Conservation (phyloP, 1,140 invertebrate genomes). For the Ceratoteleas bidentatus region DNA sequence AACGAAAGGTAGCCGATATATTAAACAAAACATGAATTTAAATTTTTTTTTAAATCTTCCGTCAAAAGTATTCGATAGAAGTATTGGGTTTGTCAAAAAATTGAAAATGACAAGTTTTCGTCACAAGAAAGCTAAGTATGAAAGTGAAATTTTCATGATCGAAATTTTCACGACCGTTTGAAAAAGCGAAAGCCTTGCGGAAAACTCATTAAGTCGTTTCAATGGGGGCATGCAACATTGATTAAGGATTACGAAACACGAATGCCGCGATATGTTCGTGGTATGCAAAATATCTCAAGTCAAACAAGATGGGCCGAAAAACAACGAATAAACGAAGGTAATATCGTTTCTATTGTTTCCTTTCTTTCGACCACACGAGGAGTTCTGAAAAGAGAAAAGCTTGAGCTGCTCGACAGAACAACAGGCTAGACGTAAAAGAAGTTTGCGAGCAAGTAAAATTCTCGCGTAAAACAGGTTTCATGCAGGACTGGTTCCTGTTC, state of each 20-base stretch:
- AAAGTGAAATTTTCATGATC: no score
- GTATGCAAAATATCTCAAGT: constrained; percentile 48
- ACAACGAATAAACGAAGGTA: constrained; percentile 48
- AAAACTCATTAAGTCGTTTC: constrained; percentile 33
- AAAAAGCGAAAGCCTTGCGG: not conserved
- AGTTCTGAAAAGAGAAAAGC: constrained; percentile 44
- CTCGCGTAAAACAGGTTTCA: no score
- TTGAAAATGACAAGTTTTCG: not conserved
- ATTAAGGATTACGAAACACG: constrained; percentile 45
- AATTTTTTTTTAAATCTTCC: not conserved
- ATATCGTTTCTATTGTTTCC: constrained; percentile 57
- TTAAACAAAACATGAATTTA: not conserved
- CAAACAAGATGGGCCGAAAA: constrained; percentile 36
- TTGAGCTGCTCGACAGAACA: constrained; percentile 39
- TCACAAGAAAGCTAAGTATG: no score
- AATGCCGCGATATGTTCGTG: constrained; percentile 2
- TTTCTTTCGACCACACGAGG: constrained; percentile 32
- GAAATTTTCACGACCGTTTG: no score
- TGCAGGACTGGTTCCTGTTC: no score
- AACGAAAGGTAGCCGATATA: not conserved
- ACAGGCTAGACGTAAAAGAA: constrained; percentile 50
- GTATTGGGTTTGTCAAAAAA: not conserved
- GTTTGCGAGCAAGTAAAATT: constrained; percentile 39
- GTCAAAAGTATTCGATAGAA: not conserved
- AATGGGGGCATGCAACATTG: constrained; percentile 41